Evolutionary conservation across 2,797 vertebrate genomes (phyloP).

Genomic region (Limosa lapponica): DNA sequence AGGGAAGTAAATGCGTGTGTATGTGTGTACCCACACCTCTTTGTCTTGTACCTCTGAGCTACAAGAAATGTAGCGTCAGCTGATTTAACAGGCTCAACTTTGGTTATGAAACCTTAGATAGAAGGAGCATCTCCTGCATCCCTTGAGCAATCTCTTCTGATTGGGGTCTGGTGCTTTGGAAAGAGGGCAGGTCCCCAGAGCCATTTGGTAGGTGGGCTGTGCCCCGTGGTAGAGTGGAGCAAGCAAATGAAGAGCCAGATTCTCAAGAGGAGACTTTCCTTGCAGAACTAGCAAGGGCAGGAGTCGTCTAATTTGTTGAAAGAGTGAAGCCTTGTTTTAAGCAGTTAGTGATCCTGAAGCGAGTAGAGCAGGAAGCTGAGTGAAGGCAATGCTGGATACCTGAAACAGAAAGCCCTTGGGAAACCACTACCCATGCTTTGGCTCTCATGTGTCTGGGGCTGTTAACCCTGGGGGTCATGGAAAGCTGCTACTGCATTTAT

Average conservation of each 20-base stretch:
- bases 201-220: not conserved
- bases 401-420: not conserved
- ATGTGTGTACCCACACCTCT: fast-evolving
- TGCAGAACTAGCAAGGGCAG: not conserved
- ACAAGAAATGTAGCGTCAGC: not conserved
- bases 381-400: not conserved
- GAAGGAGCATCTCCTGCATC: not conserved
- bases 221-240: not conserved
- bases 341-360: not conserved
- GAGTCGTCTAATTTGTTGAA: not conserved
- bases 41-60: not conserved
- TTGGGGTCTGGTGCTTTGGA: not conserved
- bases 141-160: not conserved
- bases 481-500: not conserved
- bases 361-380: not conserved
- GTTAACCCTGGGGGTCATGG: not conserved
- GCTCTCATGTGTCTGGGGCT: not conserved
- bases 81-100: not conserved
- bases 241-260: not conserved
- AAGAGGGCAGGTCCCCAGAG: not conserved
- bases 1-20: not conserved
- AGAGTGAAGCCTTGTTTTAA: not conserved
- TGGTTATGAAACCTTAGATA: not conserved
- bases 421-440: not conserved
- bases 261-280: not conserved